These are phyloP conservation scores for Agapornis canus DNA, from an alignment of 2,797 vertebrate genomes.

Conservation along the genomic window DNA sequence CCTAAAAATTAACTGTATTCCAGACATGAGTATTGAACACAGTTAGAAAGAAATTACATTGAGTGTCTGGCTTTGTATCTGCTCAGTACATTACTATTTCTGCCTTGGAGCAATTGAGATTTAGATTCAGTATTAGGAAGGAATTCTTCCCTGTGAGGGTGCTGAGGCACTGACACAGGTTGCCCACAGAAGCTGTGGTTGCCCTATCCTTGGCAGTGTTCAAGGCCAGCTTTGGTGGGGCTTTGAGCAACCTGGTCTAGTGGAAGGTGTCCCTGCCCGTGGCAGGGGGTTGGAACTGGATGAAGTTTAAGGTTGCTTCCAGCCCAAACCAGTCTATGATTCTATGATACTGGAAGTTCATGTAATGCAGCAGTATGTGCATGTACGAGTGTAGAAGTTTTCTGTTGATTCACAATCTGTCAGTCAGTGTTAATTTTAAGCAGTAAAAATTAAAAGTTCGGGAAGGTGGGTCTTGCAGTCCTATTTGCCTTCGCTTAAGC, in stretches of 20 bases:
- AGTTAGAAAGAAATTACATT: not conserved
- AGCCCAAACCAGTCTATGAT: not conserved
- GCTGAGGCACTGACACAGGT: not conserved
- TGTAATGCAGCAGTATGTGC: not conserved
- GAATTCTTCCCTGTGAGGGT: not conserved
- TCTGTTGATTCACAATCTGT: not conserved
- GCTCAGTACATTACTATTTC: not conserved
- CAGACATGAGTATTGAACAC: not conserved
- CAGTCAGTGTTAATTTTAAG: not conserved
- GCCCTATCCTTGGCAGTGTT: not conserved
- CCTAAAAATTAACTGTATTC: not conserved
- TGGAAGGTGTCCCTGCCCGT: not conserved
- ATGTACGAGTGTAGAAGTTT: not conserved
- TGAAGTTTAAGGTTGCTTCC: not conserved
- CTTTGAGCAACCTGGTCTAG: not conserved
- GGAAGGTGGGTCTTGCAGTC: not conserved
- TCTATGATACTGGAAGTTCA: not conserved
- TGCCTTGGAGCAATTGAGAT: not conserved
- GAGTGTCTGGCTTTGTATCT: not conserved
- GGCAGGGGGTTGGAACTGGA: not conserved
- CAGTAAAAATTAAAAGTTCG: not conserved
- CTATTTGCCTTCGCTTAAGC: not conserved
- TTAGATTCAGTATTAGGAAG: not conserved
- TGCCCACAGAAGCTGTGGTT: not conserved
- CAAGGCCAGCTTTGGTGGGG: not conserved